Base-by-base conservation (phyloP, 2,888 invertebrate species). In the Notodonta dromedarius region DNA sequence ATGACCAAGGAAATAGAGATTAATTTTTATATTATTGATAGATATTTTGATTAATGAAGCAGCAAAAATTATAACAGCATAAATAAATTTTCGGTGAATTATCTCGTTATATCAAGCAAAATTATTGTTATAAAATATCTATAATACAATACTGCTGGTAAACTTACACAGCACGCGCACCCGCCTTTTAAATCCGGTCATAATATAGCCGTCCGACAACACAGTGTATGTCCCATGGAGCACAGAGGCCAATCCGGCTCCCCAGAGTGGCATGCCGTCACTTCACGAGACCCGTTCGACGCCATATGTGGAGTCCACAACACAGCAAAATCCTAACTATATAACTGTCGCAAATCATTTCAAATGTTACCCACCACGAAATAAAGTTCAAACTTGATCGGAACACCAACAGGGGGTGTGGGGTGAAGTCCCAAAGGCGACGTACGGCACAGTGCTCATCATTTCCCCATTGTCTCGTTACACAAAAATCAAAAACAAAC, bases 381-480 rank as follows among this genome's bases (percentile, higher is more conserved):
- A 66, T 82, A 90, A 86, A 85, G 89, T 84, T 66, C 71, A 82
- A 68, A 79, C 77, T 88, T 67, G 70, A 75, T 73, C 77, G 82
- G 62, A 61, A 61, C 56, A 52, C 55, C 44, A 59, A 60, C 56
- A 57, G 62, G 84, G 85, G 85, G 85, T 79, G 82, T 86, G 84
- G 93, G 91, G 93, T 88, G 88, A 89, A 88, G 81, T 93, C 93
- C 93, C 93, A 91, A 77, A 90, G 91, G 93, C 86, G 83, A 86
- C 86, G 89, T 88, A 84, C 85, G 79, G 87, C 86, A 82, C 89
- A 84, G 87, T 85, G 90, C 91, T 93, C 93, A 93, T 93, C 93
- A 92, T 93, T 92, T 92, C 93, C 93, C 93, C 90, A 93, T 93
- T 93, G 93, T 93, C 92, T 93, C 92, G 93, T 93, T 93, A 93